A percentile compares a stretch with the other conserved stretches of the same genome.
Conservation (phyloP, 2,797 vertebrate species). For the Acanthiza pusilla region DNA sequence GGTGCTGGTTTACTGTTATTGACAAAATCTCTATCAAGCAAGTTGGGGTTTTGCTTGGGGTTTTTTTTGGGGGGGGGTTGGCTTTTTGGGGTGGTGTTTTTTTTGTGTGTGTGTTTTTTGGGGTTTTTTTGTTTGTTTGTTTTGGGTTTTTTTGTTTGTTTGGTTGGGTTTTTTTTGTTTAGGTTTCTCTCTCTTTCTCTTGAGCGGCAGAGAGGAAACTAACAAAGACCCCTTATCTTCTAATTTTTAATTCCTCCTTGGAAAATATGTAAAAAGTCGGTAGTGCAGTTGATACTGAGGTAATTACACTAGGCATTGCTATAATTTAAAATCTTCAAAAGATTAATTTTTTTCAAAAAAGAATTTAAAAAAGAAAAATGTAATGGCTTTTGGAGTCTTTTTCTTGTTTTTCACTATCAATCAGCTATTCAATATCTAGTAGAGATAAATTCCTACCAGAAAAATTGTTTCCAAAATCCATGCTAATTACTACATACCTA, state of each 20-base stretch:
- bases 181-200: background rate
- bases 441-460: background rate
- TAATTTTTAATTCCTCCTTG: background rate
- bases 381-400: background rate
- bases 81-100: too few species aligned
- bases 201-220: background rate
- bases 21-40: background rate
- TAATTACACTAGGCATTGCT: background rate
- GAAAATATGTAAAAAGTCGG: background rate
- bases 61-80: too few species aligned
- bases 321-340: background rate
- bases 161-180: background rate
- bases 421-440: background rate
- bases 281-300: background rate
- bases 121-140: too few species aligned
- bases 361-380: background rate
- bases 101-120: too few species aligned
- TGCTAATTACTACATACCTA: background rate
- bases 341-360: rapidly evolving
- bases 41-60: background rate
- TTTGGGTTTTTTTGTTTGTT: too few species aligned
- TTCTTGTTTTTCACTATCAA: background rate
- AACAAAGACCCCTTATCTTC: background rate
- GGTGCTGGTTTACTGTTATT: background rate
- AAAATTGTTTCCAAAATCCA: background rate